These are phyloP conservation scores for Eupithecia abbreviata DNA, from an alignment of 2,888 invertebrate genomes.

Conservation along the genomic window DNA sequence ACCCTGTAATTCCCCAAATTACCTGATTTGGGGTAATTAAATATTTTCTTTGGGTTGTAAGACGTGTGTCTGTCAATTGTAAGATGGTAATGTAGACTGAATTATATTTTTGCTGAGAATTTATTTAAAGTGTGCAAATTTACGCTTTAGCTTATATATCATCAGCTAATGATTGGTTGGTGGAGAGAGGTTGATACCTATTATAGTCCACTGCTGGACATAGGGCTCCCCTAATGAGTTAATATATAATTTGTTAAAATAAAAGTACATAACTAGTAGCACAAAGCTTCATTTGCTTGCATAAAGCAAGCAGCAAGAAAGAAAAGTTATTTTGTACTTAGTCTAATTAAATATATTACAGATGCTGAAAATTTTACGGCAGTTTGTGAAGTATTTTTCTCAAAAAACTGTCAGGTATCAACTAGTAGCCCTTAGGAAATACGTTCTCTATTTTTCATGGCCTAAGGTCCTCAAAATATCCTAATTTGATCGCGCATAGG, in stretches of 20 bases:
- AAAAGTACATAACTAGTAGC: too few species aligned
- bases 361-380: neutral
- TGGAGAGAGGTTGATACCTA: too few species aligned
- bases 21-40: conserved; percentile 74
- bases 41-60: conserved; percentile 60
- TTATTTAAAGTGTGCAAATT: too few species aligned
- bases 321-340: too few species aligned
- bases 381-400: neutral
- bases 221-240: too few species aligned
- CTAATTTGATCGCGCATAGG: neutral
- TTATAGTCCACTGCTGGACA: too few species aligned
- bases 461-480: neutral
- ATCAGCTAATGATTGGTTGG: too few species aligned
- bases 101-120: neutral
- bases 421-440: neutral
- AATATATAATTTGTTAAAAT: too few species aligned
- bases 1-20: conserved; percentile 80
- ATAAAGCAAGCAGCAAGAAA: too few species aligned
- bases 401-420: neutral
- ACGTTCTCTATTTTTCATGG: neutral
- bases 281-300: too few species aligned
- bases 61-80: conserved; percentile 22
- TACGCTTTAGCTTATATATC: too few species aligned
- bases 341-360: neutral
- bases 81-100: neutral